Base-by-base conservation (phyloP, 2,113 vertebrate genomes). In the Geothlypis trichas region DNA sequence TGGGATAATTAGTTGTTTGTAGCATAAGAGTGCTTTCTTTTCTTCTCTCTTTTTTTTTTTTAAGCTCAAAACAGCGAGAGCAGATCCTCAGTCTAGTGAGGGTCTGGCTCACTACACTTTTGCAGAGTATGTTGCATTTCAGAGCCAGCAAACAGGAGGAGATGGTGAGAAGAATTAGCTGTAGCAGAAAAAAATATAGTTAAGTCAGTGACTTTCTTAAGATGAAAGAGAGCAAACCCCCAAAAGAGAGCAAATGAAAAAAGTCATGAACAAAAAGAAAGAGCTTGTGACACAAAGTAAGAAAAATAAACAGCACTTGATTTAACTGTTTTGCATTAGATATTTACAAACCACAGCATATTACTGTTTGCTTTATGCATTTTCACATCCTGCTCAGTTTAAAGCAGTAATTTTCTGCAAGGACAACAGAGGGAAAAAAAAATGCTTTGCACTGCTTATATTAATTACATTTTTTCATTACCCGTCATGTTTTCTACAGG, bases 381-480 rank as follows among this genome's bases (percentile, higher is more conserved):
- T 98, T 98, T 98, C 97, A 98, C 97, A 97, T 98, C 97, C 97
- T 97, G 97, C 98, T 98, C 96, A 87, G 97, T 98, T 98, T 98
- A 98, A 98, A 98, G 98, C 98, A 97, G 97, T 97, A 98, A 98
- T 98, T 98, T 98, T 98, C 98, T 98, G 97, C 98, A 98, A 98
- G 98, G 98, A 98, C 98, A 98, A 98, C 98, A 97, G 98, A 98
- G 97, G 93, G 87, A 96, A 97, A 98, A 97, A 97, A 96, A 95
- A 98, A 97, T 97, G 96, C 97, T 98, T 98, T 98, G 98, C 97
- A 92, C 97, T 97, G 98, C 98, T 98, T 98, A 98, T 98, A 98
- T 98, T 98, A 98, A 98, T 98, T 98, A 98, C 98, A 98, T 98
- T 98, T 98, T 98, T 98, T 98, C 98, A 98, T 98, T 98, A 98